These are phyloP conservation scores for Ridgeia piscesae DNA, from an alignment of 1,140 invertebrate species.

Conservation along the genomic window DNA sequence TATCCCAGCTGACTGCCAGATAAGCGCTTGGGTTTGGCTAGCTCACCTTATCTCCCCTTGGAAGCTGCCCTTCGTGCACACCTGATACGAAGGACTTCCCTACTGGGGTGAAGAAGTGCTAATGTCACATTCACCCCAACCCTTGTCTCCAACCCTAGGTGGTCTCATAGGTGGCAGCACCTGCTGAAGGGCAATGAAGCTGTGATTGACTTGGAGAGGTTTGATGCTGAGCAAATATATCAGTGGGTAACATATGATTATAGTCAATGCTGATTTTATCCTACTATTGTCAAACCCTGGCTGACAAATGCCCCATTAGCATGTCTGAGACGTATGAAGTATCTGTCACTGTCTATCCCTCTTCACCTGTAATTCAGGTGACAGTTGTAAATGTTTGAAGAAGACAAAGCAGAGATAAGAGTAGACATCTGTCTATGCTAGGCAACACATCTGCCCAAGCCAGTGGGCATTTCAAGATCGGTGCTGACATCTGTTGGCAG, in stretches of 20 bases:
- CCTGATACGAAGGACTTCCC: not conserved
- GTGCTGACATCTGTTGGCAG: not conserved
- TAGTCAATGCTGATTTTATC: not conserved
- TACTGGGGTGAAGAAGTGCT: not conserved
- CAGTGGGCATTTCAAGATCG: not conserved
- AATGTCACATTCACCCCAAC: not conserved
- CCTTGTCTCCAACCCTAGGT: too few relatives aligned
- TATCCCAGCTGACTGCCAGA: not conserved
- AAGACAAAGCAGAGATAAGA: not conserved
- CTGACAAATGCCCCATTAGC: not conserved
- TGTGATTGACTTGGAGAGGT: not conserved
- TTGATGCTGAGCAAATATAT: not conserved
- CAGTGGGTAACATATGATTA: not conserved
- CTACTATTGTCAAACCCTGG: not conserved
- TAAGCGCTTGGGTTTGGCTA: not conserved
- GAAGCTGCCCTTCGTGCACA: not conserved
- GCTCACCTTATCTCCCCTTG: not conserved
- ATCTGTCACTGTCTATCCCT: not conserved
- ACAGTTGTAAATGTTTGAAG: not conserved
- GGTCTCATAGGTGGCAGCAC: not conserved
- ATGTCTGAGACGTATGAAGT: not conserved
- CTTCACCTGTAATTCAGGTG: not conserved
- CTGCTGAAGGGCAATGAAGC: not conserved
- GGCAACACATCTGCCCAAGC: not conserved
- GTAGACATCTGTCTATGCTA: not conserved